These are phyloP conservation scores for Perdita meconis DNA, from an alignment of 2,888 invertebrate genomes.

Conservation along the genomic window DNA sequence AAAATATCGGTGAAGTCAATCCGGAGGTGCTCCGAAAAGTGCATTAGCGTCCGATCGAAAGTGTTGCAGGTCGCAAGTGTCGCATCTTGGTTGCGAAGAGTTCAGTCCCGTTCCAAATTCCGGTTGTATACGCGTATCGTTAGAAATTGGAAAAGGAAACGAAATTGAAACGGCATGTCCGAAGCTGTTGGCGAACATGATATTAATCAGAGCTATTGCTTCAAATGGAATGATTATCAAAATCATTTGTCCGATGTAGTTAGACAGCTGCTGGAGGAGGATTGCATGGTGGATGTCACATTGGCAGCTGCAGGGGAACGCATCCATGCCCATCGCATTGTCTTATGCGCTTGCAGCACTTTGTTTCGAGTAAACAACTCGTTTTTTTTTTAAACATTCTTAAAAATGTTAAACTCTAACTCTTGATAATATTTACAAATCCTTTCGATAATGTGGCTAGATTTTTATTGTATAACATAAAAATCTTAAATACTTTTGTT, in stretches of 20 bases:
- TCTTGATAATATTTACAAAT: background rate
- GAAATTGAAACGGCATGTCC: slow-evolving; percentile 79
- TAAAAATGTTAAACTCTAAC: background rate
- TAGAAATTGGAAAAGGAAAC: slow-evolving; percentile 73
- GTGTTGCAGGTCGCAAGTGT: slow-evolving; percentile 41
- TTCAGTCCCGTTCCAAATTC: slow-evolving; percentile 64
- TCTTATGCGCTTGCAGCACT: slow-evolving; percentile 84
- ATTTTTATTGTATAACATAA: no score
- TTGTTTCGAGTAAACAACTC: slow-evolving; percentile 82
- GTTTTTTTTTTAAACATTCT: slow-evolving; percentile 11
- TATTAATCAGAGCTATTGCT: slow-evolving; percentile 76
- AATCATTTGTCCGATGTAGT: slow-evolving; percentile 81
- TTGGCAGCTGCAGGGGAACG: slow-evolving; percentile 83
- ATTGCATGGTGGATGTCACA: slow-evolving; percentile 85
- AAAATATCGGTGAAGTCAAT: background rate
- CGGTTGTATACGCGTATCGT: slow-evolving; percentile 48
- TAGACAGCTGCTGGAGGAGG: slow-evolving; percentile 80
- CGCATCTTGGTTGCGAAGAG: slow-evolving; percentile 47
- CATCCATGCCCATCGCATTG: slow-evolving; percentile 84
- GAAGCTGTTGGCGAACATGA: slow-evolving; percentile 67
- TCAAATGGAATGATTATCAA: slow-evolving; percentile 84
- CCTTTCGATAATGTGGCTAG: no score
- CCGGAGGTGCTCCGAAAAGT: background rate
- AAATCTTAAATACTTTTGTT: no score
- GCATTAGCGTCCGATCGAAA: slow-evolving; percentile 1